Evolutionary conservation across 2,888 invertebrate genomes (phyloP).

Genomic region (Labia minor): DNA sequence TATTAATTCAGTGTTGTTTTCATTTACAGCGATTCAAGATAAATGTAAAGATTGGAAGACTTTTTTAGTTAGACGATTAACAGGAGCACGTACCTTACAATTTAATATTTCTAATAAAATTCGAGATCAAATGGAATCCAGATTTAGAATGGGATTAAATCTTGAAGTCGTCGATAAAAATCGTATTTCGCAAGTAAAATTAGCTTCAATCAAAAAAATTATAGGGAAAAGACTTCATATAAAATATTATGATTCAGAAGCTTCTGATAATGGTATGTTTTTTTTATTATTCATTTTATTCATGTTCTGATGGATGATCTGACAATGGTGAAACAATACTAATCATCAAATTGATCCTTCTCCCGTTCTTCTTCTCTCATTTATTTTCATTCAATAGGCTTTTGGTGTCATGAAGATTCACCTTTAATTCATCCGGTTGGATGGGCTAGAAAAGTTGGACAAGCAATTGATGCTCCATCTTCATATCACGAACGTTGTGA

Average conservation of each 20-base stretch:
- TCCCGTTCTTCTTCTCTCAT: too few relatives aligned
- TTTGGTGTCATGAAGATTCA: conserved; percentile 96
- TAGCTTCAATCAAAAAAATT: conserved; percentile 81
- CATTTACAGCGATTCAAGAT: conserved; percentile 67
- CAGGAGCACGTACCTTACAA: conserved; percentile 89
- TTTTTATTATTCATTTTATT: too few relatives aligned
- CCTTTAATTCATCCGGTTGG: conserved; percentile 90
- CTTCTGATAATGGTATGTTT: conserved; percentile 53
- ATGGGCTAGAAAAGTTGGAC: conserved; percentile 88
- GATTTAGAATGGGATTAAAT: conserved; percentile 68
- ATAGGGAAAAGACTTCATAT: conserved; percentile 86
- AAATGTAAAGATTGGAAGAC: conserved; percentile 95
- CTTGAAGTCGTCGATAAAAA: conserved; percentile 95
- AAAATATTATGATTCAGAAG: conserved; percentile 72
- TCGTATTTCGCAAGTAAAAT: conserved; percentile 76
- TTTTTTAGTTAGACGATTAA: conserved; percentile 80
- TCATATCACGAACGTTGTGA: conserved; percentile 61
- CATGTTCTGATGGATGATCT: too few relatives aligned
- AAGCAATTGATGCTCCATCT: conserved; percentile 73
- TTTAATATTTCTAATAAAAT: conserved; percentile 85
- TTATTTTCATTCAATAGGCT: conserved; percentile 44
- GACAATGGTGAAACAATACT: too few relatives aligned
- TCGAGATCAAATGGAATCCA: conserved; percentile 68
- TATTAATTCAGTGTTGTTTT: too few relatives aligned
- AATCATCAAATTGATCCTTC: too few relatives aligned